Evolutionary conservation across 2,888 invertebrate genomes (phyloP).

Genomic region (Cyaniris semiargus): DNA sequence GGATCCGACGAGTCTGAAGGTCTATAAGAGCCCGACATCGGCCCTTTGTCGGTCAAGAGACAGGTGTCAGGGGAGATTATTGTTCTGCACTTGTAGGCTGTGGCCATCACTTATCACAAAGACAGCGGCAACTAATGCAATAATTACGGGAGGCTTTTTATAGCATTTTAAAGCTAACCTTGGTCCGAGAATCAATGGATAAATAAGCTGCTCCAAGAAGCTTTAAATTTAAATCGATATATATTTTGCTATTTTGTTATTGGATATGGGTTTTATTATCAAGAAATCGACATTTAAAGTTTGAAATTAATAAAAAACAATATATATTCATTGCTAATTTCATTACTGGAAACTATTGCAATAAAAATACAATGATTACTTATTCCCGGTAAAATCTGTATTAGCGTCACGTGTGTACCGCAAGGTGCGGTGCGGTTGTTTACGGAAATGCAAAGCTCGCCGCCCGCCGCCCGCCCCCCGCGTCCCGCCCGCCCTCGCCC

Average conservation of each 20-base stretch:
- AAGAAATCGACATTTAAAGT: too few relatives aligned
- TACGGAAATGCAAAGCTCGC: slow-evolving; percentile 49
- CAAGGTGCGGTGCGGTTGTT: slow-evolving; percentile 46
- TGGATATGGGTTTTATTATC: too few relatives aligned
- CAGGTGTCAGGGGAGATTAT: slow-evolving; percentile 54
- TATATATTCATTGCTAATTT: too few relatives aligned
- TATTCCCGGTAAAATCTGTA: slow-evolving; percentile 16
- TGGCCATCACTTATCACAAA: not conserved
- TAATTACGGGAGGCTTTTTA: not conserved
- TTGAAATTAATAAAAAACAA: too few relatives aligned
- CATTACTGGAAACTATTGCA: not conserved
- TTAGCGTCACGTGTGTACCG: slow-evolving; percentile 16
- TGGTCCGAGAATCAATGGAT: too few relatives aligned
- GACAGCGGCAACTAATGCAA: slow-evolving; percentile 3
- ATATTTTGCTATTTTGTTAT: too few relatives aligned
- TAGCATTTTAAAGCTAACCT: not conserved
- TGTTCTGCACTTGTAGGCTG: slow-evolving; percentile 33
- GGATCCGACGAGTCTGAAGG: slow-evolving; percentile 31
- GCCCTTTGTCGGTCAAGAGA: slow-evolving; percentile 48
- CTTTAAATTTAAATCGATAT: too few relatives aligned
- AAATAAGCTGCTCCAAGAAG: too few relatives aligned
- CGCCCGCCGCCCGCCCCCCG: slow-evolving; percentile 32
- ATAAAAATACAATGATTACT: not conserved
- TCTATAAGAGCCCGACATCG: slow-evolving; percentile 50
- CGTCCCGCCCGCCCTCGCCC: not conserved